Percentiles rank a stretch among this genome's conserved stretches.
Conservation (phyloP, 2,888 invertebrate species). For the Watsonalla binaria region DNA sequence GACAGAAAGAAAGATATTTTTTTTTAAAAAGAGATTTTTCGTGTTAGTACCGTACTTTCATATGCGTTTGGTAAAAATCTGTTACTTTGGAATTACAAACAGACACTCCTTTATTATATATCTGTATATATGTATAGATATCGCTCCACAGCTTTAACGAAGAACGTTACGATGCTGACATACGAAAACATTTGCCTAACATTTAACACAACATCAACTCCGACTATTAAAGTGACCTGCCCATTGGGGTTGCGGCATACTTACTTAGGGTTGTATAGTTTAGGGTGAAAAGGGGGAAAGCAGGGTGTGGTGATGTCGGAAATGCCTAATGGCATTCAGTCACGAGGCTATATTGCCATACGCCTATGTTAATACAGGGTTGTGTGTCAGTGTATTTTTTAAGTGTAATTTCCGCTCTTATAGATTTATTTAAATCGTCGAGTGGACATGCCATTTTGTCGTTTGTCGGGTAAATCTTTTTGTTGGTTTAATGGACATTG, state of each 20-base stretch:
- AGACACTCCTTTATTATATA: no score
- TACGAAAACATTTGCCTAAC: slow-evolving; percentile 13
- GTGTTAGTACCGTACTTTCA: no score
- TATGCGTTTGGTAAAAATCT: no score
- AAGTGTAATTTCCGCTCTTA: neutral
- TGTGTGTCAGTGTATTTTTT: neutral
- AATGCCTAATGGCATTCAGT: slow-evolving; percentile 63
- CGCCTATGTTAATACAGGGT: slow-evolving; percentile 30
- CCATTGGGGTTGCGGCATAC: slow-evolving; percentile 37
- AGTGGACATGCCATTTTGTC: slow-evolving; percentile 18
- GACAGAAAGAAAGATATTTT: no score
- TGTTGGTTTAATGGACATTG: neutral
- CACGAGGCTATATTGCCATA: slow-evolving; percentile 63
- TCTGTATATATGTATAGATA: neutral
- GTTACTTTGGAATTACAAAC: no score
- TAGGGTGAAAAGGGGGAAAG: slow-evolving; percentile 30
- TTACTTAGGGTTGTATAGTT: slow-evolving; percentile 17
- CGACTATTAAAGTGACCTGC: slow-evolving; percentile 33
- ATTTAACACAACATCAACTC: slow-evolving; percentile 11
- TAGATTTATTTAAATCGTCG: neutral
- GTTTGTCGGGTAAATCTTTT: neutral
- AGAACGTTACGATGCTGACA: slow-evolving; percentile 6
- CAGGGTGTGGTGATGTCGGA: slow-evolving; percentile 41
- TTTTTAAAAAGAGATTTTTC: no score
- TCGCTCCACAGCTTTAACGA: slow-evolving; percentile 2